Percentiles rank a stretch among this genome's conserved stretches.
Conservation (phyloP, 2,888 invertebrate species). For the Gymnosoma rotundatum region DNA sequence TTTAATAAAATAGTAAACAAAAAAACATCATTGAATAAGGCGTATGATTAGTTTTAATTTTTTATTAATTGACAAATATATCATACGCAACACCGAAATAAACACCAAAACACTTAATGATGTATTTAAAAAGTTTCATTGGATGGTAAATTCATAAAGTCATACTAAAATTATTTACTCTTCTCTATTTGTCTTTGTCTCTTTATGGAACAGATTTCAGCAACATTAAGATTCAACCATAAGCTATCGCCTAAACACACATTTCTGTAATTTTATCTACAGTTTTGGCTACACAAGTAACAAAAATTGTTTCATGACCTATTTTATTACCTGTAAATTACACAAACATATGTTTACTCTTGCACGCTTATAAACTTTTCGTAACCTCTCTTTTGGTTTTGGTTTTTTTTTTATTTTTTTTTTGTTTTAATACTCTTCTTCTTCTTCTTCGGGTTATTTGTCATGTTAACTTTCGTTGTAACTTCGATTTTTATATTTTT, state of each 20-base stretch:
- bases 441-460: background rate
- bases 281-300: background rate
- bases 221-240: conserved; percentile 38
- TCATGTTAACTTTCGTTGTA: background rate
- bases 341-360: conserved; percentile 32
- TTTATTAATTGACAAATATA: conserved; percentile 3
- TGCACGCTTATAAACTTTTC: conserved; percentile 8
- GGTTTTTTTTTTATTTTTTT: background rate
- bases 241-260: conserved; percentile 9
- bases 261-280: background rate
- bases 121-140: background rate
- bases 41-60: conserved; percentile 26
- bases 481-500: background rate
- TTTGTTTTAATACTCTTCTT: too few species aligned
- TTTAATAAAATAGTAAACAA: background rate
- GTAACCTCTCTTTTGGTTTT: conserved; percentile 1
- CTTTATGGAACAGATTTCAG: conserved; percentile 24
- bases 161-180: too few species aligned
- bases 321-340: conserved; percentile 48
- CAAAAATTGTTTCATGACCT: conserved; percentile 18
- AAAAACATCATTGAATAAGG: background rate
- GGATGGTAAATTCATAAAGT: background rate
- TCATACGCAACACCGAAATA: background rate
- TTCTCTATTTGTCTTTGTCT: background rate
- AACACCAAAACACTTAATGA: background rate